Conservation (phyloP, 2,888 invertebrate species). For the Diachrysia chrysitis region DNA sequence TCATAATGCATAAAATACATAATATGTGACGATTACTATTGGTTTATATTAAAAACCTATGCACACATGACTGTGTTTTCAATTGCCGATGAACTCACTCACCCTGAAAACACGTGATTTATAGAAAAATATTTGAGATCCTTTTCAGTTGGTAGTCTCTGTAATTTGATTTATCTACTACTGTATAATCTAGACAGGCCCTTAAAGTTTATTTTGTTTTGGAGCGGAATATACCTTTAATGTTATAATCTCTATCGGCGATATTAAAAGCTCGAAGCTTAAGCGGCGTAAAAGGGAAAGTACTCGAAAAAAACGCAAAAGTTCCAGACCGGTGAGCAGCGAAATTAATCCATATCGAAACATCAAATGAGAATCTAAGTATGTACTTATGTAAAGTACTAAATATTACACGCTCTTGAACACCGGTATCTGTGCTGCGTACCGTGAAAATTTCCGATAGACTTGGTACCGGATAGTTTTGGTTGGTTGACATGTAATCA, state of each 20-base stretch:
- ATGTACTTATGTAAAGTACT: conserved; percentile 21
- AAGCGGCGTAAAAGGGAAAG: background rate
- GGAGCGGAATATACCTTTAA: background rate
- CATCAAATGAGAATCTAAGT: conserved; percentile 19
- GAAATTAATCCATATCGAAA: conserved; percentile 24
- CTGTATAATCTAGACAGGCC: background rate
- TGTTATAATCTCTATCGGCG: background rate
- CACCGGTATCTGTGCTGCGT: conserved; percentile 63
- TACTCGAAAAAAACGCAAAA: conserved; percentile 25
- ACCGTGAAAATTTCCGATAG: conserved; percentile 80
- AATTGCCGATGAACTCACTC: background rate
- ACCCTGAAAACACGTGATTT: background rate
- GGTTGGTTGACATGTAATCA: conserved; percentile 71
- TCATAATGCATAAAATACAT: conserved; percentile 16
- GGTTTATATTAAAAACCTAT: background rate
- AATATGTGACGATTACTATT: background rate
- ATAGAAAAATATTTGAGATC: background rate
- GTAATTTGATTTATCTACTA: background rate
- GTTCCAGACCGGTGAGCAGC: conserved; percentile 10
- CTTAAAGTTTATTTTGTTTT: background rate
- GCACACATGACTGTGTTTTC: background rate
- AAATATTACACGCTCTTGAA: conserved; percentile 44
- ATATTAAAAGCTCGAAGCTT: conserved; percentile 14
- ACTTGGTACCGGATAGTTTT: conserved; percentile 73
- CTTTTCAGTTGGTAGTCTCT: background rate